Conservation (phyloP, 2,797 vertebrate species). For the Alca torda region DNA sequence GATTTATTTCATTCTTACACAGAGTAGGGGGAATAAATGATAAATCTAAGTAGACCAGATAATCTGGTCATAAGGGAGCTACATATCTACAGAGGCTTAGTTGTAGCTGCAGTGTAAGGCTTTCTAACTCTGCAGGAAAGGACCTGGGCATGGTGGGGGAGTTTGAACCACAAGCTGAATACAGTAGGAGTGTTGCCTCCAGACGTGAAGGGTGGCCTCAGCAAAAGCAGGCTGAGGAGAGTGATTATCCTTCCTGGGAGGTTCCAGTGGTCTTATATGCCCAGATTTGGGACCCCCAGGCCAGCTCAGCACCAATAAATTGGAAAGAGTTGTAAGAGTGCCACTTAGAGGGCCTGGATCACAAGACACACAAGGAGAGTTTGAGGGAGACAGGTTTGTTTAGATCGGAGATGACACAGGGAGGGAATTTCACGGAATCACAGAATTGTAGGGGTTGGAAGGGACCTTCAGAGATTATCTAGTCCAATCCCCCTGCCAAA, state of each 20-base stretch:
- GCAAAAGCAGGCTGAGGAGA: background rate
- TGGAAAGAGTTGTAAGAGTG: background rate
- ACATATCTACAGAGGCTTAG: background rate
- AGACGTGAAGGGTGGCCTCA: background rate
- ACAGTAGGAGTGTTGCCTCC: background rate
- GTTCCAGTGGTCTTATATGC: background rate
- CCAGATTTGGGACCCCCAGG: background rate
- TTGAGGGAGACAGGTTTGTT: background rate
- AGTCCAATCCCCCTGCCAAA: too few species aligned
- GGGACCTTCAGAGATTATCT: too few species aligned
- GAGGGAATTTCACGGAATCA: background rate
- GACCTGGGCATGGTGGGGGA: rapidly evolving
- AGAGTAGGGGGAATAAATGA: background rate
- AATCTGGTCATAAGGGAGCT: background rate
- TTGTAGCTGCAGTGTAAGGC: background rate
- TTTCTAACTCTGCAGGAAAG: background rate
- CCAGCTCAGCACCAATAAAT: background rate
- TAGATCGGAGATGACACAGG: background rate
- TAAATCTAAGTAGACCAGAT: background rate
- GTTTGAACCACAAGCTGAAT: background rate
- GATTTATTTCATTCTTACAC: background rate
- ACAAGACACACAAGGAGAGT: background rate
- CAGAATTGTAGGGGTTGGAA: too few species aligned
- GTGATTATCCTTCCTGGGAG: background rate
- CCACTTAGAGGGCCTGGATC: too few species aligned